phyloP scores from a whole-genome alignment of 2,113 vertebrate species.

The Bolborhynchus lineola region DNA sequence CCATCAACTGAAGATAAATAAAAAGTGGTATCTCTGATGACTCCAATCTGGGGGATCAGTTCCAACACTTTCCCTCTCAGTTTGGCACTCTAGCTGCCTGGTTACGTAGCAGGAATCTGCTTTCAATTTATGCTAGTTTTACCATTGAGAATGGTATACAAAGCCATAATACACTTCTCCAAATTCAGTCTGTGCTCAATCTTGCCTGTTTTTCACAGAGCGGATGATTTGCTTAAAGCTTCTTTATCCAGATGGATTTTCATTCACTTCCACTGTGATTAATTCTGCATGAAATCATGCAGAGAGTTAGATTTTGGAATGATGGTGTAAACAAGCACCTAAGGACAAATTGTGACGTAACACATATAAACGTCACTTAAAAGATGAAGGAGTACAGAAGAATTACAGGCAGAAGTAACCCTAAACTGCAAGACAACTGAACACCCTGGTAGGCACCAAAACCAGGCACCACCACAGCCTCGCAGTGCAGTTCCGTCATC shows the following conservation, averaged over 20 bases:
- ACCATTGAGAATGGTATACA: neutral
- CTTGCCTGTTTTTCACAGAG: neutral
- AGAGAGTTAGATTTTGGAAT: neutral
- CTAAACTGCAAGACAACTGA: neutral
- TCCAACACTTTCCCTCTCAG: neutral
- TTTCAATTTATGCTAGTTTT: conserved; percentile 42
- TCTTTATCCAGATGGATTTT: neutral
- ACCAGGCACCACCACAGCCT: neutral
- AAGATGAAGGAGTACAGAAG: neutral
- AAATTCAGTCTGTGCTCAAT: neutral
- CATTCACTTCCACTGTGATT: neutral
- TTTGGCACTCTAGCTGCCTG: neutral
- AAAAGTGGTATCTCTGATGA: neutral
- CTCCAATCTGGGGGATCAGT: neutral
- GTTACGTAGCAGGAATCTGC: conserved; percentile 20
- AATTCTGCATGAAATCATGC: neutral
- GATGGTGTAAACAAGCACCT: neutral
- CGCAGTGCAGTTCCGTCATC: neutral
- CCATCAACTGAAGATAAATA: neutral
- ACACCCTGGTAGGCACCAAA: neutral
- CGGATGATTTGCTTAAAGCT: neutral
- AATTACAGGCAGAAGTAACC: neutral
- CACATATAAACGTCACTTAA: neutral
- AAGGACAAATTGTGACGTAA: neutral
- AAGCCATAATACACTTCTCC: neutral